Evolutionary conservation across 1,140 invertebrate genomes (phyloP), one percentile per base, ranked within the genome.

Genomic region (Achatina immaculata): DNA sequence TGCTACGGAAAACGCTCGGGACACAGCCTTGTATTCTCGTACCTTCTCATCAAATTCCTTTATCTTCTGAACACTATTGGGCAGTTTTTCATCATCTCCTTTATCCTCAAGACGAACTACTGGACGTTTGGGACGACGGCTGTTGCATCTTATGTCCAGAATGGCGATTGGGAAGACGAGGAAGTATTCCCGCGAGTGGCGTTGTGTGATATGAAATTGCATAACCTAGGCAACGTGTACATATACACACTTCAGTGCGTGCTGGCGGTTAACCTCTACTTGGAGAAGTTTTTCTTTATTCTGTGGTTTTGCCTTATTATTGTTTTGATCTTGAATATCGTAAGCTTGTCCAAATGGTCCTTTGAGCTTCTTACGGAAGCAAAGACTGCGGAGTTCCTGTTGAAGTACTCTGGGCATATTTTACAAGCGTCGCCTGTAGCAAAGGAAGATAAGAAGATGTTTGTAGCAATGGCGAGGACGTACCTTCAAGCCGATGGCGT

Each of bases 181-280:
- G 36, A 55, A 81, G 81, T 83, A 21, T 92, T 92, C 83, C 92
- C 91, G 19, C 83, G 91, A 42, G 90, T 92, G 14, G 92, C 92
- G 0, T 89, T 92, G 81, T 92, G 91, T 84, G 91, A 92, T 78
- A 92, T 92, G 83, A 84, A 91, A 66, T 88, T 91, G 21, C 87
- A 91, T 43, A 89, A 90, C 1, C 84, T 92, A 21, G 65, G 51
- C 36, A 84, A 89, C 76, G 58, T 88, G 1, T 87, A 90, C 55
- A 81, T 80, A 2, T 86, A 88, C 74, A 87, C 86, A 24, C 83
- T 89, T 75, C 92, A 92, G 82, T 92, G 92, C 82, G 92, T 92
- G 28, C 83, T 92, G 81, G 89, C 91, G 43, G 91, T 92, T 69
- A 92, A 92, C 81, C 85, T 92, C 36, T 92, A 92, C 85, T 91